Percentiles rank a stretch among this genome's conserved stretches.
Conservation (phyloP, 2,797 vertebrate genomes). For the Phrynocephalus forsythii region DNA sequence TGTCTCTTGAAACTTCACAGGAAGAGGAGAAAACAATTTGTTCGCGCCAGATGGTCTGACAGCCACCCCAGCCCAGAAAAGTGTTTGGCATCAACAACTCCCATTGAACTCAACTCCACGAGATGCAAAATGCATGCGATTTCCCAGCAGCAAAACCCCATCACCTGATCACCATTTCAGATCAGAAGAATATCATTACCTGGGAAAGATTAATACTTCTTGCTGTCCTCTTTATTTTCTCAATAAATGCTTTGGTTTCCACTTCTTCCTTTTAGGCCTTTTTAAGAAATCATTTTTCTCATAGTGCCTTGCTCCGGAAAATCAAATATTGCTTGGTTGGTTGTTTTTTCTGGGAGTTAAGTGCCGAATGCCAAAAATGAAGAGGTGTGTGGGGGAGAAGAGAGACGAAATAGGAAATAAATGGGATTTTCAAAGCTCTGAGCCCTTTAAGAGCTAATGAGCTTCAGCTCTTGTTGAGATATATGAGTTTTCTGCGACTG, state of each 20-base stretch:
- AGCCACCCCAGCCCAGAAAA: no score
- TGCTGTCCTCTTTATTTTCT: neutral
- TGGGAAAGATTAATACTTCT: neutral
- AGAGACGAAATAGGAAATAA: neutral
- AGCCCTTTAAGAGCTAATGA: constrained; percentile 29
- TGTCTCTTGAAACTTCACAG: no score
- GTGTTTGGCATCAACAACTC: no score
- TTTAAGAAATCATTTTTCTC: constrained; percentile 12
- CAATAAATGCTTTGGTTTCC: constrained; percentile 10
- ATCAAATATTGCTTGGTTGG: constrained; percentile 42
- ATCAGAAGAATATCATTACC: neutral
- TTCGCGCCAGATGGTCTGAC: no score
- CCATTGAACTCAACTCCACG: no score
- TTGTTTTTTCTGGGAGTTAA: constrained; percentile 17
- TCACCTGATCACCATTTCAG: neutral
- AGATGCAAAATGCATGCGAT: neutral
- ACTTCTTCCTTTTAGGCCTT: neutral
- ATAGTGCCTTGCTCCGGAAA: neutral
- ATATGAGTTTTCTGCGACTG: constrained; percentile 36
- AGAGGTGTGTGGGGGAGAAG: neutral
- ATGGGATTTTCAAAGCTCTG: constrained; percentile 32
- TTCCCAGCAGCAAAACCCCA: neutral
- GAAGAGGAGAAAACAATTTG: no score
- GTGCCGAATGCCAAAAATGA: constrained; percentile 12
- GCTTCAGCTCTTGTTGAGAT: constrained; percentile 41